Evolutionary conservation across 2,888 invertebrate genomes (phyloP).

Genomic region (Chironomus riparius): DNA sequence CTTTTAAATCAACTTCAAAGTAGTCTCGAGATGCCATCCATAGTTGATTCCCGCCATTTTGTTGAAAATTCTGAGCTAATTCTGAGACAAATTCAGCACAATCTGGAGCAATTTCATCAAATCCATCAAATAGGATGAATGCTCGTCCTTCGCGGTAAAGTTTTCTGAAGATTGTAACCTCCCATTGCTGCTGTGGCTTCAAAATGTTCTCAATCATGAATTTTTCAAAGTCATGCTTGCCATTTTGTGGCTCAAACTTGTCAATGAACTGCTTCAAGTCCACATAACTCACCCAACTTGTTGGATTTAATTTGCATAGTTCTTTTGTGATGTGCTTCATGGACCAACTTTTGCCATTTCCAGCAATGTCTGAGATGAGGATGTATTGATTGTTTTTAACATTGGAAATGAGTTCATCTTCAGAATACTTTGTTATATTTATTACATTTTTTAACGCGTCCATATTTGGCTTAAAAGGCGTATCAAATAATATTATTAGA

Average conservation of each 20-base stretch:
- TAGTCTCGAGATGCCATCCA: neutral
- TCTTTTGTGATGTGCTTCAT: no score
- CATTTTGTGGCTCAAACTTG: neutral
- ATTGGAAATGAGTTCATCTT: no score
- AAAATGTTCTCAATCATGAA: neutral
- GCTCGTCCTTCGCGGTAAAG: neutral
- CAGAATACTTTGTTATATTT: no score
- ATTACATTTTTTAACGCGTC: no score
- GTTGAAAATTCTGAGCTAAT: neutral
- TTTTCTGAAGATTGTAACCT: neutral
- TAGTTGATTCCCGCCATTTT: neutral
- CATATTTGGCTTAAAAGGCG: no score
- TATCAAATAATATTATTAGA: no score
- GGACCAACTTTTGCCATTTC: neutral
- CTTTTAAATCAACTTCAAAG: neutral
- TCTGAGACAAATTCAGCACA: neutral
- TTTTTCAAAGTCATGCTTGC: neutral
- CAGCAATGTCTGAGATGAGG: neutral
- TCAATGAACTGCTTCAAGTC: neutral
- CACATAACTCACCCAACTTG: neutral
- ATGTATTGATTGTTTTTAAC: neutral
- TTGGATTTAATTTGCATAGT: neutral
- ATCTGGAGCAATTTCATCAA: neutral
- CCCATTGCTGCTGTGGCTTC: neutral
- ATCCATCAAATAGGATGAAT: neutral